Percentiles rank a stretch among this genome's conserved stretches.
These are phyloP conservation scores for Mola mola DNA, from an alignment of 2,113 vertebrate genomes.

Conservation along the genomic window DNA sequence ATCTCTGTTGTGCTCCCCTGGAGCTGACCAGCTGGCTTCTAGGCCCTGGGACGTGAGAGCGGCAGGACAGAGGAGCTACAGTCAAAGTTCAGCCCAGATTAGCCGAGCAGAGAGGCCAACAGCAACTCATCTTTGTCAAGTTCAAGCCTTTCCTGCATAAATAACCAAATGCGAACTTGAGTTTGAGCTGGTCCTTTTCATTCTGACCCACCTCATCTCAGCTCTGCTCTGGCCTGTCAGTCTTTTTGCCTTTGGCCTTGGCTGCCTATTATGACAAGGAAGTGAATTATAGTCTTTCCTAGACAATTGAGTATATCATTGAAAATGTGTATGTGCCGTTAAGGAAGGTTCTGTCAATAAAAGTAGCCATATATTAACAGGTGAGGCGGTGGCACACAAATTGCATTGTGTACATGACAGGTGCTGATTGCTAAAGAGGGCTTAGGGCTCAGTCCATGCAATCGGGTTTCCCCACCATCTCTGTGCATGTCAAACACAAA, in stretches of 20 bases:
- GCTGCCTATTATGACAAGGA: not conserved
- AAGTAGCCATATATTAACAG: not conserved
- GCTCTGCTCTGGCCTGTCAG: not conserved
- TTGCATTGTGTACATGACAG: not conserved
- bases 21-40: conserved; percentile 76
- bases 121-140: conserved; percentile 26
- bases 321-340: too few relatives aligned
- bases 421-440: conserved; percentile 4
- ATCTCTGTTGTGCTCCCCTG: conserved; percentile 74
- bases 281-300: not conserved
- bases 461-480: conserved; percentile 25
- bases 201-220: conserved; percentile 10
- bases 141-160: conserved; percentile 42
- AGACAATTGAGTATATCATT: too few relatives aligned
- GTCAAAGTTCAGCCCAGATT: conserved; percentile 66
- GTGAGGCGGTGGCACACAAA: not conserved
- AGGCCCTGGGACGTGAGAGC: conserved; percentile 58
- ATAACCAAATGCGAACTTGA: conserved; percentile 35
- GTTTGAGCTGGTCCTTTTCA: conserved; percentile 24
- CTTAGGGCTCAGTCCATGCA: conserved; percentile 9
- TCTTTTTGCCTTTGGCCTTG: too few relatives aligned
- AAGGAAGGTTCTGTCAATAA: too few relatives aligned
- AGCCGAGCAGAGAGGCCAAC: conserved; percentile 42
- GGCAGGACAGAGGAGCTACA: conserved; percentile 66
- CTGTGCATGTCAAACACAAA: conserved; percentile 28